Conservation (phyloP, 2,888 invertebrate species). For the Conchocele bisecta region DNA sequence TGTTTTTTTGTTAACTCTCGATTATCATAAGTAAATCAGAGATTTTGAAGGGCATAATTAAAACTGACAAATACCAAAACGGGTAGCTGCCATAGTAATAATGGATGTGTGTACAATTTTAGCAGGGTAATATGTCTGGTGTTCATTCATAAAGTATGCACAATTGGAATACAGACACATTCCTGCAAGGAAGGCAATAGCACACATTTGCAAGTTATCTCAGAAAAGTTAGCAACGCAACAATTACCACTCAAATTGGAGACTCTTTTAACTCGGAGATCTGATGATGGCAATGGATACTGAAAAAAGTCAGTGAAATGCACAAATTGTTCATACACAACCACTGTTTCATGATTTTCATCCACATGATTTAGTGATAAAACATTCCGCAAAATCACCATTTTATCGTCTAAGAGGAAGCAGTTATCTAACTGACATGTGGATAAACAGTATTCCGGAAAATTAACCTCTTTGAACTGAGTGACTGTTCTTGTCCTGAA, state of each 20-base stretch:
- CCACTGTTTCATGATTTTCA: slow-evolving; percentile 8
- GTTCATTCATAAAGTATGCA: no score
- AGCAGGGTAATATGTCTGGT: no score
- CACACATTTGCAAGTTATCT: no score
- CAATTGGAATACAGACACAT: no score
- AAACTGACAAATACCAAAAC: no score
- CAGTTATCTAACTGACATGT: slow-evolving; percentile 28
- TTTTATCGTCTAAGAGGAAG: slow-evolving; percentile 28
- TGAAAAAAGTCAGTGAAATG: background rate
- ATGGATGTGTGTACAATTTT: no score
- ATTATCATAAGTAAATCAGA: no score
- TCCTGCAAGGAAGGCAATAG: no score
- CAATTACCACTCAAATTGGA: slow-evolving; percentile 6
- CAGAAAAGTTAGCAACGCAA: no score
- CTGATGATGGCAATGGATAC: slow-evolving; percentile 12
- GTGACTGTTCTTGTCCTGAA: background rate
- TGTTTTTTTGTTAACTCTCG: no score
- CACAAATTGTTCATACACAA: slow-evolving; percentile 18
- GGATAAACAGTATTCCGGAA: slow-evolving; percentile 6
- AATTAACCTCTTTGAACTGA: slow-evolving; percentile 14
- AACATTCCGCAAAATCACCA: slow-evolving; percentile 38
- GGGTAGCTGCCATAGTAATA: no score
- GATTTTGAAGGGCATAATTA: no score
- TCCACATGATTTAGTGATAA: slow-evolving; percentile 5
- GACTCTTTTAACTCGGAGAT: slow-evolving; percentile 26